Percentiles rank a stretch among this genome's conserved stretches.
phyloP scores from a whole-genome alignment of 2,888 invertebrate genomes.

The Ischnura elegans region DNA sequence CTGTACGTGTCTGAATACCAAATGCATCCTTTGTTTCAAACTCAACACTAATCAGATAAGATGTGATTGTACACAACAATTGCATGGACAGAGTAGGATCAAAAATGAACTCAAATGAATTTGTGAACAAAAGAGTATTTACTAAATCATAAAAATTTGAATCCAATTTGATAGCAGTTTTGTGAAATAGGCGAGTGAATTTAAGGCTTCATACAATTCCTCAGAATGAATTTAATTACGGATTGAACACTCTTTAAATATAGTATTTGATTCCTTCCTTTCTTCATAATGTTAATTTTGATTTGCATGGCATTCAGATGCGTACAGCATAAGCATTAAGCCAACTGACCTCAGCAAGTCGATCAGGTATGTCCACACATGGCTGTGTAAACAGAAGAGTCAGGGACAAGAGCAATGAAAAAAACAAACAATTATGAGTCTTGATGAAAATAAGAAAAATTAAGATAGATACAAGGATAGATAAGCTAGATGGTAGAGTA shows the following conservation, averaged over 20 bases:
- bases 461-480: not conserved
- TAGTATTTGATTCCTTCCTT: not conserved
- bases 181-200: not conserved
- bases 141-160: not conserved
- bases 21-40: not conserved
- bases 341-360: constrained; percentile 72
- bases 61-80: not conserved
- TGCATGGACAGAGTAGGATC: not conserved
- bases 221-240: not conserved
- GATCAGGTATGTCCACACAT: constrained; percentile 71
- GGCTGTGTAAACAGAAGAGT: constrained; percentile 70
- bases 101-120: not conserved
- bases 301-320: not conserved
- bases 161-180: not conserved
- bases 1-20: not conserved
- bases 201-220: not conserved
- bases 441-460: constrained; percentile 41
- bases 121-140: too few species aligned
- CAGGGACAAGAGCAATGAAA: constrained; percentile 66
- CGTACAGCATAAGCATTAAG: constrained; percentile 37
- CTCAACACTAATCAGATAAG: not conserved
- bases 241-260: not conserved
- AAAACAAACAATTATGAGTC: constrained; percentile 58
- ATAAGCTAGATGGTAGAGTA: not conserved
- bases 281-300: constrained; percentile 16